Percentiles rank a stretch among this genome's conserved stretches.
These are phyloP conservation scores for Sylvicola cinctus DNA, from an alignment of 2,888 invertebrate genomes.

Conservation along the genomic window DNA sequence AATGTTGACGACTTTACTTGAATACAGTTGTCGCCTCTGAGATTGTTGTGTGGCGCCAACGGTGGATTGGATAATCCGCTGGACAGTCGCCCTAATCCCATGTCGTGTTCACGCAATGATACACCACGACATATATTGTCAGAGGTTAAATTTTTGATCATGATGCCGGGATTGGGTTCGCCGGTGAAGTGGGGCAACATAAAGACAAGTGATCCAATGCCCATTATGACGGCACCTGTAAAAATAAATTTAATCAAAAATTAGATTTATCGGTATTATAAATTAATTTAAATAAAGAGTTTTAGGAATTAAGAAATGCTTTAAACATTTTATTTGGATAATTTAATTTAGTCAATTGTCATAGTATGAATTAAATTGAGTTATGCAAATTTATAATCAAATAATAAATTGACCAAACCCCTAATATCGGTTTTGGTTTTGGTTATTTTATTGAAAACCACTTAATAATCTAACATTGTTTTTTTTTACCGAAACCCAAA, in stretches of 20 bases:
- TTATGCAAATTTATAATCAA: too few species aligned
- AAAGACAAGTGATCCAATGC: conserved; percentile 78
- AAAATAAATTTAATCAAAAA: conserved; percentile 4
- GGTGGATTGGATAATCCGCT: conserved; percentile 46
- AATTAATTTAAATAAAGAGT: too few species aligned
- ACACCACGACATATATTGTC: conserved; percentile 66
- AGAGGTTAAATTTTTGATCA: conserved; percentile 41
- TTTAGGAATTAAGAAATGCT: too few species aligned
- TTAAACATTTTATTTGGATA: too few species aligned
- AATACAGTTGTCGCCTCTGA: conserved; percentile 59
- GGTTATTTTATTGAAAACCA: too few species aligned
- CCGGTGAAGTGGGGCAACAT: conserved; percentile 84
- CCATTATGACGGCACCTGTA: conserved; percentile 75
- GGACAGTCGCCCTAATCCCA: conserved; percentile 47
- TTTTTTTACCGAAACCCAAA: too few species aligned
- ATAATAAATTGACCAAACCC: too few species aligned
- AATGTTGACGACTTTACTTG: conserved; percentile 63
- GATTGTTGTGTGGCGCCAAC: conserved; percentile 44
- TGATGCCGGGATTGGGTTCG: conserved; percentile 50
- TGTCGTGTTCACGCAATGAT: conserved; percentile 48
- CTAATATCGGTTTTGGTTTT: too few species aligned
- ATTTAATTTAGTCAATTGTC: too few species aligned
- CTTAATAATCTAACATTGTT: too few species aligned
- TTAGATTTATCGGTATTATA: neutral
- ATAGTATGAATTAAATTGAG: too few species aligned